Evolutionary conservation across 2,113 vertebrate species (phyloP).

Genomic region (Gorsachius goisagi): DNA sequence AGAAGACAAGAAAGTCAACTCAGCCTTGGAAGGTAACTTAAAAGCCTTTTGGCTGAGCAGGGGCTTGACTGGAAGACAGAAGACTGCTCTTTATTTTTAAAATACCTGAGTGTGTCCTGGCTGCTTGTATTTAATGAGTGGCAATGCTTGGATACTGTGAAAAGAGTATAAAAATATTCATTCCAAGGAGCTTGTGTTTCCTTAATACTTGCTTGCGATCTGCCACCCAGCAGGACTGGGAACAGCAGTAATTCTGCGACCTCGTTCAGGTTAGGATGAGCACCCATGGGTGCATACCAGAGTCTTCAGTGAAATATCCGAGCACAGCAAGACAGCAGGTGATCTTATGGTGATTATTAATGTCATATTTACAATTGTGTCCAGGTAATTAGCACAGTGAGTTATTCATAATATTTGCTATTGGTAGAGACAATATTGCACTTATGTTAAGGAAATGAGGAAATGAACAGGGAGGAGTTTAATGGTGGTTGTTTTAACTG

Average conservation of each 20-base stretch:
- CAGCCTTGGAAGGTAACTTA: not conserved
- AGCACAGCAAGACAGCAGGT: not conserved
- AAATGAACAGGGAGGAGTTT: not conserved
- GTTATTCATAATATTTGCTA: not conserved
- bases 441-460: not conserved
- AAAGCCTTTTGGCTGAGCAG: not conserved
- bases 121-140: not conserved
- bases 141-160: not conserved
- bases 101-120: not conserved
- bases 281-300: fast-evolving
- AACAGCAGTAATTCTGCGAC: not conserved
- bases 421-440: not conserved
- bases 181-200: not conserved
- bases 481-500: not conserved
- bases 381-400: not conserved
- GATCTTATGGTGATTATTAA: not conserved
- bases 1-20: not conserved
- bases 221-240: not conserved
- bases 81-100: not conserved
- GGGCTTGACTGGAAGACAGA: not conserved
- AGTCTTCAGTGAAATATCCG: not conserved
- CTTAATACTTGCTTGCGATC: fast-evolving
- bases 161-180: not conserved
- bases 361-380: not conserved
- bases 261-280: not conserved